Conservation (phyloP, 1,140 invertebrate genomes). For the Sarcophaga peregrina region DNA sequence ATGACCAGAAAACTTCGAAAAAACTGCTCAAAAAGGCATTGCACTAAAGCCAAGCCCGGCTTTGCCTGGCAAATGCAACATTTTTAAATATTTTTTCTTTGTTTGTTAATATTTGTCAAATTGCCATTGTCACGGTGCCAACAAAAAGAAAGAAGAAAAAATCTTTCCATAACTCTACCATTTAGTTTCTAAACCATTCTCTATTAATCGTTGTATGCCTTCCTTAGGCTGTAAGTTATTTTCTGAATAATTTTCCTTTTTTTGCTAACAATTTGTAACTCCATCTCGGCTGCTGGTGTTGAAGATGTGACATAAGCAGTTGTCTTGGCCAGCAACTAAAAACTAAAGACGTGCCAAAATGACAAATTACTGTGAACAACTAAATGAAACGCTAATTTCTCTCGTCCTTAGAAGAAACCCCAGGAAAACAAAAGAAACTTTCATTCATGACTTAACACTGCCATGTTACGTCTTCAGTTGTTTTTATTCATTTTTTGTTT, state of each 20-base stretch:
- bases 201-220: no score
- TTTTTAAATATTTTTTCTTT: constrained; percentile 9
- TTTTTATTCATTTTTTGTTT: no score
- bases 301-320: constrained; percentile 39
- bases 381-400: constrained; percentile 39
- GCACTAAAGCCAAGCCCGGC: no score
- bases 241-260: not conserved
- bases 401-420: not conserved
- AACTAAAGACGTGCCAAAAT: constrained; percentile 59
- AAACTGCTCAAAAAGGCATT: not conserved
- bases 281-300: not conserved
- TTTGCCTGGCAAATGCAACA: no score
- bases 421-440: not conserved
- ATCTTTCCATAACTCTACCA: not conserved
- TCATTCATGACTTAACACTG: not conserved
- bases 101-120: constrained; percentile 57
- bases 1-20: not conserved
- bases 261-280: not conserved
- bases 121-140: constrained; percentile 66
- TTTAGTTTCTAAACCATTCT: not conserved
- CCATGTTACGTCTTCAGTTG: not conserved
- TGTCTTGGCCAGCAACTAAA: constrained; percentile 6
- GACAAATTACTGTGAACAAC: constrained; percentile 61
- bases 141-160: constrained; percentile 45
- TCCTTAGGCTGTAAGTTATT: not conserved